phyloP scores from a whole-genome alignment of 2,797 vertebrate species.

The Sternotherus odoratus region DNA sequence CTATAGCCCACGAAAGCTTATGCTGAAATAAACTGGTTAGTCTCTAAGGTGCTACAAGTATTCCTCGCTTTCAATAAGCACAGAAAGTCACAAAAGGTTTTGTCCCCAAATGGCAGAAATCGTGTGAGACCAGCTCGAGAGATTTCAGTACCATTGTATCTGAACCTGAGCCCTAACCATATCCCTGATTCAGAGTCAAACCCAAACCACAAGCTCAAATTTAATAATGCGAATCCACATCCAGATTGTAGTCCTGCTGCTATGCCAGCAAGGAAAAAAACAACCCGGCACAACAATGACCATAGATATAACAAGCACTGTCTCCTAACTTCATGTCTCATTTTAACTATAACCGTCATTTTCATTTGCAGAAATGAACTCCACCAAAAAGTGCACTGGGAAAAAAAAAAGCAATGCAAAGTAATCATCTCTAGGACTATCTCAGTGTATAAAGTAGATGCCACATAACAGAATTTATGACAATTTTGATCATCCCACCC shows the following conservation, averaged over 20 bases:
- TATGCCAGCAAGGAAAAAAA: neutral
- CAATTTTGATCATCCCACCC: neutral
- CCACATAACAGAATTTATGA: neutral
- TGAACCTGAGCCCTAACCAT: fast-evolving
- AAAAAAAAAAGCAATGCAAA: fast-evolving
- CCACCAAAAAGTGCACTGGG: neutral
- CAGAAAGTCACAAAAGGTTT: neutral
- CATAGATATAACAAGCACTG: neutral
- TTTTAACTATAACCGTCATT: neutral
- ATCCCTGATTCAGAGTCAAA: fast-evolving
- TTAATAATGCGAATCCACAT: neutral
- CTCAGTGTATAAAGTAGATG: neutral
- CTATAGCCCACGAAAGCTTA: too few relatives aligned
- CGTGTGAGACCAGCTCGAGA: neutral
- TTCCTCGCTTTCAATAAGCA: neutral
- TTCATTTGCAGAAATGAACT: neutral
- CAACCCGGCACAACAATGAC: fast-evolving
- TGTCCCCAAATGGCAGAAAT: neutral
- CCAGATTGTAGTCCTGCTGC: neutral
- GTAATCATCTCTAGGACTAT: fast-evolving
- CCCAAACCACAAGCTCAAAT: neutral
- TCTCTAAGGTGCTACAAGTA: too few relatives aligned
- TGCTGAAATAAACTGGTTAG: too few relatives aligned
- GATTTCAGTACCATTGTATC: neutral
- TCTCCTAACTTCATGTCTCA: fast-evolving